Evolutionary conservation across 1,140 invertebrate species (phyloP).

Genomic region (Aporrectodea caliginosa): DNA sequence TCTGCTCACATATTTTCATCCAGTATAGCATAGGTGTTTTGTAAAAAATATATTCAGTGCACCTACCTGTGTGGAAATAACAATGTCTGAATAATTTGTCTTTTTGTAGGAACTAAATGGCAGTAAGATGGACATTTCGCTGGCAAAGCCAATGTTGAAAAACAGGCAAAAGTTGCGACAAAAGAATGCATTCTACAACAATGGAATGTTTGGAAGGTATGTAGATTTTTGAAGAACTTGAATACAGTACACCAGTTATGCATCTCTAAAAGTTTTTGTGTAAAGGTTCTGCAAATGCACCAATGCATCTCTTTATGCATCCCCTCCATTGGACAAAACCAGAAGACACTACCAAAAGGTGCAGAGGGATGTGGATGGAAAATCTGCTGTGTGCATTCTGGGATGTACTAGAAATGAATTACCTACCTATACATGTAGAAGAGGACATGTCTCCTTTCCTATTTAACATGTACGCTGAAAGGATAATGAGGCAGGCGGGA

Average conservation of each 20-base stretch:
- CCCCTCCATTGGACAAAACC: no score
- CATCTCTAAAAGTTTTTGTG: no score
- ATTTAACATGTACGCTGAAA: no score
- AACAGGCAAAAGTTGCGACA: slow-evolving; percentile 98
- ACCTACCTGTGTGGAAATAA: background rate
- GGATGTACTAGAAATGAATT: no score
- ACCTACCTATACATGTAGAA: no score
- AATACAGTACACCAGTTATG: no score
- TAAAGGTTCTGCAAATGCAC: background rate
- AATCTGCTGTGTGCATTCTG: background rate
- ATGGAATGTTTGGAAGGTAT: background rate
- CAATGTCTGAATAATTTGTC: background rate
- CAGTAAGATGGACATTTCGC: slow-evolving; percentile 86
- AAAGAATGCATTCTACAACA: slow-evolving; percentile 35
- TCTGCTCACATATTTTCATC: background rate
- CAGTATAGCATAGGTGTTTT: background rate
- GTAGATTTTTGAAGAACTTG: background rate
- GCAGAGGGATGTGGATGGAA: background rate
- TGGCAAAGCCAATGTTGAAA: slow-evolving; percentile 96
- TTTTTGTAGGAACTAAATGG: slow-evolving; percentile 67
- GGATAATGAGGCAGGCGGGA: no score
- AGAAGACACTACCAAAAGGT: no score
- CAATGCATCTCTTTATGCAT: background rate
- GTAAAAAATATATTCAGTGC: background rate
- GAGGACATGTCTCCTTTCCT: no score